Percentiles rank a stretch among this genome's conserved stretches.
These are phyloP conservation scores for Psittacara wagleri DNA, from an alignment of 2,113 vertebrate species.

Conservation along the genomic window DNA sequence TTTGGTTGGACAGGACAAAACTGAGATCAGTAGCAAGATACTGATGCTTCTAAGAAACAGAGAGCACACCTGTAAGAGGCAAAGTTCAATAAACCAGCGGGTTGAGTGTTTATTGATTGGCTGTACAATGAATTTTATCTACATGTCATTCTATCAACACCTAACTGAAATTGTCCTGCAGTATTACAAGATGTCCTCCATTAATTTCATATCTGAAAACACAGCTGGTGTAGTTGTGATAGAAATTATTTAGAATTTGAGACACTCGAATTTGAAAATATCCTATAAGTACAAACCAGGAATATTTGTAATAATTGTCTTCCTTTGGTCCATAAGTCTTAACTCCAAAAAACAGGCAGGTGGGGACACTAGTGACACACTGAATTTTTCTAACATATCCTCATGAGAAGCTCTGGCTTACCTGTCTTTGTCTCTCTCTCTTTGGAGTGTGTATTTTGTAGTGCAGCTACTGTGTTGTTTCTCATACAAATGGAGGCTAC, in stretches of 20 bases:
- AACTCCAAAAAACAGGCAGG: not conserved
- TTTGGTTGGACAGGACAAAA: not conserved
- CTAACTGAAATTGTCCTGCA: not conserved
- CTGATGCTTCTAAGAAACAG: not conserved
- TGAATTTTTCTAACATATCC: not conserved
- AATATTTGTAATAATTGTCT: not conserved
- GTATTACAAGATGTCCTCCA: not conserved
- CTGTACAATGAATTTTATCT: not conserved
- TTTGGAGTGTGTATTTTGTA: not conserved
- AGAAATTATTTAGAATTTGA: not conserved
- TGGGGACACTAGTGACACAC: not conserved
- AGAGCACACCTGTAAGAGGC: not conserved
- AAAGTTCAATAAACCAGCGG: not conserved
- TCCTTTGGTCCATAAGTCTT: not conserved
- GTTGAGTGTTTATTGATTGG: not conserved
- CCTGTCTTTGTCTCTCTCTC: not conserved
- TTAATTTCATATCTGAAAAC: not conserved
- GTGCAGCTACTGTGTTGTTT: not conserved
- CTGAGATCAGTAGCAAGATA: not conserved
- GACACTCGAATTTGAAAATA: not conserved
- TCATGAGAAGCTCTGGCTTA: not conserved
- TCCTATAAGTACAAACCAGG: not conserved
- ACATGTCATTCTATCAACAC: not conserved
- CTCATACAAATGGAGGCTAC: not conserved
- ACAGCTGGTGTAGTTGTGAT: not conserved